phyloP scores from a whole-genome alignment of 2,888 invertebrate species.

The Nephrocerus scutellatus region DNA sequence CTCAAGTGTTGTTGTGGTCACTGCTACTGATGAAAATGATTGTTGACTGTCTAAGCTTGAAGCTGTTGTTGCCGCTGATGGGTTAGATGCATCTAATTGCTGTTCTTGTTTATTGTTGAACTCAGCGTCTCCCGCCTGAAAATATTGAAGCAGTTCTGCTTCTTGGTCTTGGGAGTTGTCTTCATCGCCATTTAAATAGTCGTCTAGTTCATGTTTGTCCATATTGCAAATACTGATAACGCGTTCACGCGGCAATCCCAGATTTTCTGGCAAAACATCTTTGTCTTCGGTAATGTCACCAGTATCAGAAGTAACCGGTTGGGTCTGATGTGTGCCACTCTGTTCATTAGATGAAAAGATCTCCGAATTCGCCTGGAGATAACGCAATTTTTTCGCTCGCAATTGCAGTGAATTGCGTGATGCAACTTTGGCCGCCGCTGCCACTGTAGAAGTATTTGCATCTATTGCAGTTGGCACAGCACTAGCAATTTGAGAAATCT shows the following conservation, averaged over 20 bases:
- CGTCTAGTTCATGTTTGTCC: slow-evolving; percentile 73
- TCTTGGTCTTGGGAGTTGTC: slow-evolving; percentile 73
- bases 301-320: slow-evolving; percentile 20
- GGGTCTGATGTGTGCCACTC: slow-evolving; percentile 27
- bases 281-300: slow-evolving; percentile 25
- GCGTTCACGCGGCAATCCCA: slow-evolving; percentile 58
- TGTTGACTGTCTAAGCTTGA: too few species aligned
- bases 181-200: slow-evolving; percentile 64
- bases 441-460: slow-evolving; percentile 1
- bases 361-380: slow-evolving; percentile 33
- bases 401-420: slow-evolving; percentile 50
- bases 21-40: too few species aligned
- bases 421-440: slow-evolving; percentile 43
- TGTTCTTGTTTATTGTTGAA: slow-evolving; percentile 12
- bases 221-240: slow-evolving; percentile 70
- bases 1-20: slow-evolving; percentile 21
- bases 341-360: slow-evolving; percentile 13
- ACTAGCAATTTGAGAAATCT: too few species aligned
- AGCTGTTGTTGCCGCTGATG: slow-evolving; percentile 13
- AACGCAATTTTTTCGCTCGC: slow-evolving; percentile 50
- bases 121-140: slow-evolving; percentile 51
- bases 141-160: slow-evolving; percentile 77
- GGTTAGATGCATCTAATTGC: slow-evolving; percentile 21
- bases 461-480: slow-evolving; percentile 29
- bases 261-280: slow-evolving; percentile 38